These are phyloP conservation scores for Melanotaenia maccullochi DNA, from an alignment of 2,797 vertebrate species.

Conservation along the genomic window DNA sequence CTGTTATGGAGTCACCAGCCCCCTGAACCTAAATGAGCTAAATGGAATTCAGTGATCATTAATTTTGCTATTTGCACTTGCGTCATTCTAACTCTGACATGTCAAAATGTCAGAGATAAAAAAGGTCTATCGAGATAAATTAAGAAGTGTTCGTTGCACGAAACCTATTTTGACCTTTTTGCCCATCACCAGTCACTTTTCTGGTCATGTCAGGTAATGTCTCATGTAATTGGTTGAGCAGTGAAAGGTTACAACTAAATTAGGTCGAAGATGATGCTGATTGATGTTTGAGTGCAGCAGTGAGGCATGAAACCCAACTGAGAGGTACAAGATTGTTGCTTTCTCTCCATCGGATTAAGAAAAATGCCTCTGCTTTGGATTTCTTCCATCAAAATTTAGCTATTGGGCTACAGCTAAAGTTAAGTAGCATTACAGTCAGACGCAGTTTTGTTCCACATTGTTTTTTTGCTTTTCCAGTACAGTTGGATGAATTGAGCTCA, in stretches of 20 bases:
- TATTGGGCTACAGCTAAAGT: not conserved
- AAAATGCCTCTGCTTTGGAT: not conserved
- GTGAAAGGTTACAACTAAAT: slow-evolving; percentile 23
- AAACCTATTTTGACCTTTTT: slow-evolving; percentile 13
- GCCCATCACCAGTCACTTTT: slow-evolving; percentile 6
- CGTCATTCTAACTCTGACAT: not conserved
- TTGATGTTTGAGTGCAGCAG: not conserved
- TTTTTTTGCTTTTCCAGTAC: not conserved
- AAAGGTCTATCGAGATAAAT: slow-evolving; percentile 3
- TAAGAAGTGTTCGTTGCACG: not conserved
- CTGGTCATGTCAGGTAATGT: slow-evolving; percentile 13
- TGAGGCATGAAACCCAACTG: not conserved
- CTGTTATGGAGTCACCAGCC: not conserved
- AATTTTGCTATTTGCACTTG: slow-evolving; percentile 4
- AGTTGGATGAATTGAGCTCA: not conserved
- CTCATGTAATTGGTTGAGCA: slow-evolving; percentile 16
- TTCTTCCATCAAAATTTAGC: not conserved
- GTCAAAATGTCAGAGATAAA: slow-evolving; percentile 7
- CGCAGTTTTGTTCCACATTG: not conserved
- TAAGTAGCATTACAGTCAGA: not conserved
- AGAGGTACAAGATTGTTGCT: not conserved
- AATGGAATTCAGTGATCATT: slow-evolving; percentile 10
- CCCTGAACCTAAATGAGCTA: slow-evolving; percentile 1
- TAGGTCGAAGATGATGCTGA: not conserved
- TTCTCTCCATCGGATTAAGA: not conserved